Base-by-base conservation (phyloP, 1,140 invertebrate species). In the Arctopsyche grandis region DNA sequence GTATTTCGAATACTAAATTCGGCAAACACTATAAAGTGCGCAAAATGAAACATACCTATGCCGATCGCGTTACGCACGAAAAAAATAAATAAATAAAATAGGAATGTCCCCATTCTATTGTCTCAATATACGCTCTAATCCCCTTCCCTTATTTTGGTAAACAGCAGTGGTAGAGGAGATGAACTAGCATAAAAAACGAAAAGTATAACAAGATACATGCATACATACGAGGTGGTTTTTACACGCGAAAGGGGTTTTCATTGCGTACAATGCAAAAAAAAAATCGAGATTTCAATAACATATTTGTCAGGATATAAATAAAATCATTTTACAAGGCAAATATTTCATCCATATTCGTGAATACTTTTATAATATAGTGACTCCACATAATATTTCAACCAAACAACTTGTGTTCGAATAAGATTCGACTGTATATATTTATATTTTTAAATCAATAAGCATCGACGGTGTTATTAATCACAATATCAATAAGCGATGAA, bases 61-160 rank as follows among this genome's bases (percentile, higher is more conserved):
- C 74, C 46, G 77, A 78, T 70, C 60, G 60, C 60, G 38, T 75
- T 75, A 75, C 43, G 78, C 70, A 79, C 52, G 78, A 75, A 79
- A 79, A 79, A 78, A 79, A 79, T 69, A 77, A 77, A 77, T 77
- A 77, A 77, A 79, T 75, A 79, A 79, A 69, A 69, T 44, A 46
- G 14, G 52, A 77, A 70, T 60, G 46, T 60, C 52, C 79, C 75
- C 75, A 70, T 73, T 77, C 63, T 77, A 80, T 80, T 77, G 79
- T 80, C 79, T 80, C 78, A 70, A 71, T 75, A 38, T 77, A 69
- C 38, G 48, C 56, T 77, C 74, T 80, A 79, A 80, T 77, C 79
- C 79, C 75, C 74, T 44, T 56, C 66, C 46, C 69, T 73, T 77
- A 80, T 80, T 66, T 77, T 66, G 48, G 46, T 73, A 77, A 80